These are phyloP conservation scores for Nephrocerus scutellatus DNA, from an alignment of 2,888 invertebrate genomes.

Conservation along the genomic window DNA sequence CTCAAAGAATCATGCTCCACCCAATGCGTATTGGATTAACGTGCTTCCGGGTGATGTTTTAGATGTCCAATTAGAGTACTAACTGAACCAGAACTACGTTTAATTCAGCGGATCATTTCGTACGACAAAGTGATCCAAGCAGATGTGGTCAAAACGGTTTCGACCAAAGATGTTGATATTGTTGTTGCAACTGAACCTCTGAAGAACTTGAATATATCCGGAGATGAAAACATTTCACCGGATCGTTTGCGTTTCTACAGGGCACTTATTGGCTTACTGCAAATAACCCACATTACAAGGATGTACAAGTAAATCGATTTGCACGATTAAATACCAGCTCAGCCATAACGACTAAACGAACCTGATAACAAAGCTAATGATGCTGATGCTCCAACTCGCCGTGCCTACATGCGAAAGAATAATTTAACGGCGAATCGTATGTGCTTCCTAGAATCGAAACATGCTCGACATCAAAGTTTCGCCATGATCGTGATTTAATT, in stretches of 20 bases:
- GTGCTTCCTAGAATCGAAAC: background rate
- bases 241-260: background rate
- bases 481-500: constrained; percentile 2
- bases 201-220: background rate
- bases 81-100: constrained; percentile 1
- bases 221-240: background rate
- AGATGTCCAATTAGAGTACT: background rate
- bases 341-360: background rate
- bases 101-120: background rate
- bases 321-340: background rate
- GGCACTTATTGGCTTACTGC: constrained; percentile 1
- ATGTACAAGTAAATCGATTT: background rate
- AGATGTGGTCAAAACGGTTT: background rate
- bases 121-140: background rate
- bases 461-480: background rate
- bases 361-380: no score
- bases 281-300: background rate
- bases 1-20: constrained; percentile 1
- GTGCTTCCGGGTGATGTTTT: background rate
- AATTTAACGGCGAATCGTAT: background rate
- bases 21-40: constrained; percentile 1
- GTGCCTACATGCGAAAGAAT: background rate
- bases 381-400: background rate
- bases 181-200: background rate
- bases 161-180: background rate